Evolutionary conservation across 2,888 invertebrate species (phyloP).

Genomic region (Cheiracanthium punctorium): DNA sequence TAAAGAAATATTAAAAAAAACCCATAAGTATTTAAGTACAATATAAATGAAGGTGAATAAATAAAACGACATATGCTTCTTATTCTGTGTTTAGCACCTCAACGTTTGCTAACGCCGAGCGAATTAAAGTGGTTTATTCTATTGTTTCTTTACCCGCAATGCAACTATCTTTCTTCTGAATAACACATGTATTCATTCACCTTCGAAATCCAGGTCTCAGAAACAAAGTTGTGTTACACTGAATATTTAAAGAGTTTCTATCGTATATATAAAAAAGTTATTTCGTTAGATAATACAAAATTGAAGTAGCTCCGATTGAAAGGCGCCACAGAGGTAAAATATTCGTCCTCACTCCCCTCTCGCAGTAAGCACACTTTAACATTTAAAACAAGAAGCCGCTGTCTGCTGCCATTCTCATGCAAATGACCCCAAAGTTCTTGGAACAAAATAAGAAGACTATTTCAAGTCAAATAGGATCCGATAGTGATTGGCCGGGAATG

Average conservation of each 20-base stretch:
- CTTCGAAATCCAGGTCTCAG: not conserved
- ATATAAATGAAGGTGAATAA: too few relatives aligned
- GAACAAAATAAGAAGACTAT: constrained; percentile 50
- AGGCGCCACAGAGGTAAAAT: not conserved
- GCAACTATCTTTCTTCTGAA: not conserved
- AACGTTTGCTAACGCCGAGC: not conserved
- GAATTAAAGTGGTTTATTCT: not conserved
- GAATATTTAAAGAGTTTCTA: not conserved
- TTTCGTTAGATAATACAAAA: constrained; percentile 17
- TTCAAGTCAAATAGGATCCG: constrained; percentile 43
- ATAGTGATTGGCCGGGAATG: constrained; percentile 47
- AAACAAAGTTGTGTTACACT: not conserved
- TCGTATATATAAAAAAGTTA: not conserved
- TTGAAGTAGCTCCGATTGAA: not conserved
- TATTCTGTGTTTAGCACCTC: not conserved
- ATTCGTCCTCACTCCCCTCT: not conserved
- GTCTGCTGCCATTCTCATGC: constrained; percentile 40
- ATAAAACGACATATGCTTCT: too few relatives aligned
- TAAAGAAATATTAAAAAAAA: too few relatives aligned
- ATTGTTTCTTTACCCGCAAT: not conserved
- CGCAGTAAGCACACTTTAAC: constrained; percentile 40
- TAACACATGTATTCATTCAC: not conserved
- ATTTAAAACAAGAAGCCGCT: constrained; percentile 37
- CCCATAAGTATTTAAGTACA: too few relatives aligned
- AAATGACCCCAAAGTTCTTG: constrained; percentile 49